A percentile compares a stretch with the other conserved stretches of the same genome.
These are phyloP conservation scores for Caenorhabditis brenneri DNA, from an alignment of 1,140 invertebrate genomes.

Conservation along the genomic window DNA sequence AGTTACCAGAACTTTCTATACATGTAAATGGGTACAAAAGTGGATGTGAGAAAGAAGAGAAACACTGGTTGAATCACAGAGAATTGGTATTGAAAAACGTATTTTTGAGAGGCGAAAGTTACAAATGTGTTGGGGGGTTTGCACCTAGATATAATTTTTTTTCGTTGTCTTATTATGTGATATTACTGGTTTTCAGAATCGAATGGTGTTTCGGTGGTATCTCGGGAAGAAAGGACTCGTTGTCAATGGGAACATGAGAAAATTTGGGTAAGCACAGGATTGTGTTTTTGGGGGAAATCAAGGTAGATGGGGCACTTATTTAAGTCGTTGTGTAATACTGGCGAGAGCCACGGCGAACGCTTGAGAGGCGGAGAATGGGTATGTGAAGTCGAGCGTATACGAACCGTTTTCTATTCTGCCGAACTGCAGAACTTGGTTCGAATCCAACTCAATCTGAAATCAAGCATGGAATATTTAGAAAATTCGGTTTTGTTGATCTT, in stretches of 20 bases:
- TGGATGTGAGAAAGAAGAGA: not conserved
- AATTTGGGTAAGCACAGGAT: no score
- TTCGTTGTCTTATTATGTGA: not conserved
- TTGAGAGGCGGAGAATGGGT: constrained; percentile 96
- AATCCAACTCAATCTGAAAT: constrained; percentile 85
- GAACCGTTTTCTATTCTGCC: constrained; percentile 96
- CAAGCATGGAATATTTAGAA: not conserved
- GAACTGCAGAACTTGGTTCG: constrained; percentile 99
- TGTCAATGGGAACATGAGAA: not conserved
- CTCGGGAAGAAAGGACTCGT: not conserved
- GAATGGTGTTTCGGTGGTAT: not conserved
- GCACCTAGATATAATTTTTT: no score
- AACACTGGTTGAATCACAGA: not conserved
- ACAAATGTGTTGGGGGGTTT: not conserved
- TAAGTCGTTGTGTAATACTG: constrained; percentile 96
- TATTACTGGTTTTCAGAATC: not conserved
- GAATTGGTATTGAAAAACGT: not conserved
- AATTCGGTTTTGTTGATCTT: not conserved
- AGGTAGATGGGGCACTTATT: constrained; percentile 74
- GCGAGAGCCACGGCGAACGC: constrained; percentile 96
- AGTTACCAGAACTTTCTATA: not conserved
- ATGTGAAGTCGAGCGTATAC: constrained; percentile 97
- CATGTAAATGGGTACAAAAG: not conserved
- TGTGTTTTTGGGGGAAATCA: not conserved
- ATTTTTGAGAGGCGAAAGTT: not conserved